Percentiles rank a stretch among this genome's conserved stretches.
These are phyloP conservation scores for Gastrophysa polygoni DNA, from an alignment of 2,888 invertebrate genomes.

Conservation along the genomic window DNA sequence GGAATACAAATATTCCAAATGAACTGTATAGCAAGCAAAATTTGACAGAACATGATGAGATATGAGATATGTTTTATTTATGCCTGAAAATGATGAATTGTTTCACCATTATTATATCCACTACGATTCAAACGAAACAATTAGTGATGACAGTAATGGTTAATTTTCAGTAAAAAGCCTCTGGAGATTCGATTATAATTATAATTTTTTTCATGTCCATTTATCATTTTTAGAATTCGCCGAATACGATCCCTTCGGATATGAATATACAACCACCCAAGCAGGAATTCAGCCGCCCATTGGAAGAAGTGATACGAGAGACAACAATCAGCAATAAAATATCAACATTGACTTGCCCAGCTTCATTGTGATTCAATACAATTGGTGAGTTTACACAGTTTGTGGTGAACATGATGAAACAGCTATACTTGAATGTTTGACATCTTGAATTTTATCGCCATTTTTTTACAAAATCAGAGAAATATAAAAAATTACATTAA, in stretches of 20 bases:
- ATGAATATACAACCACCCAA: constrained; percentile 42
- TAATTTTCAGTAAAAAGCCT: neutral
- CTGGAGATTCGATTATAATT: too few species aligned
- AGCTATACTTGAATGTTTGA: too few species aligned
- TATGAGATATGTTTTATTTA: too few species aligned
- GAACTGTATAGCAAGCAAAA: too few species aligned
- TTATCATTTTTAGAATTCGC: constrained; percentile 46
- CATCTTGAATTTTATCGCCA: too few species aligned
- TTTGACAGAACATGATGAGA: too few species aligned
- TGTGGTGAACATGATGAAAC: too few species aligned
- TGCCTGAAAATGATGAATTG: neutral
- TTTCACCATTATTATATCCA: neutral
- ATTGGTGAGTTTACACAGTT: neutral
- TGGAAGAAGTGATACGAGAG: constrained; percentile 41
- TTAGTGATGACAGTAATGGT: neutral
- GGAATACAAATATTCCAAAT: too few species aligned
- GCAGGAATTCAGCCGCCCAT: constrained; percentile 38
- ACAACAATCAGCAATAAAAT: constrained; percentile 34
- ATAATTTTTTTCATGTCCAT: neutral
- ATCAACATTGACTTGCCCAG: constrained; percentile 5
- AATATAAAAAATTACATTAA: too few species aligned
- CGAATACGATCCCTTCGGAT: constrained; percentile 52
- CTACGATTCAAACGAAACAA: neutral
- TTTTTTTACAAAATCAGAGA: too few species aligned
- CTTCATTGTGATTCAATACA: neutral